Conservation (phyloP, 2,888 invertebrate genomes). For the Acrobasis suavella region DNA sequence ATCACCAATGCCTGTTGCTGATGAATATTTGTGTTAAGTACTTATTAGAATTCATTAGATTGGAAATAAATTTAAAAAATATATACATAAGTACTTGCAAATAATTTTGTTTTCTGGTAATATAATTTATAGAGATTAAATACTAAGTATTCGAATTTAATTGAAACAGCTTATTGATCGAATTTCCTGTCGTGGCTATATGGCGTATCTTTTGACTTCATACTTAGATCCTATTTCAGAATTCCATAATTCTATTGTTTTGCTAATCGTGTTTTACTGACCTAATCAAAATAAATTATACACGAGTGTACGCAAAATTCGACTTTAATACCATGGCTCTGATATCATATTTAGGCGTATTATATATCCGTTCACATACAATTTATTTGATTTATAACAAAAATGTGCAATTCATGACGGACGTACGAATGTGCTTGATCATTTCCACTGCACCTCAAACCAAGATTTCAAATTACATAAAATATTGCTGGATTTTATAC, state of each 20-base stretch:
- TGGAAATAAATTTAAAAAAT: too few species aligned
- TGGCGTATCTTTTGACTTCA: background rate
- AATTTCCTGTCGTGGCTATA: slow-evolving; percentile 2
- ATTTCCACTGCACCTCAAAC: slow-evolving; percentile 10
- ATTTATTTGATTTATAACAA: background rate
- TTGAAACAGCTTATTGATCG: slow-evolving; percentile 2
- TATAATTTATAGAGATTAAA: too few species aligned
- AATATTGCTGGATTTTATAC: background rate
- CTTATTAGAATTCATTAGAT: too few species aligned
- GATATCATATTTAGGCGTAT: background rate
- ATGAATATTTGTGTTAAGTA: too few species aligned
- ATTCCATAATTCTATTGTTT: slow-evolving; percentile 19
- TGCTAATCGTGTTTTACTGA: background rate
- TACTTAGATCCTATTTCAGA: background rate
- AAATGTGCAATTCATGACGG: background rate
- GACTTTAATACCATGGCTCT: background rate
- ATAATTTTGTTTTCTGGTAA: too few species aligned
- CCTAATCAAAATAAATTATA: slow-evolving; percentile 2
- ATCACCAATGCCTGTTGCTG: too few species aligned
- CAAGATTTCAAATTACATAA: background rate
- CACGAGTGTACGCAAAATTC: background rate
- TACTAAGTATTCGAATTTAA: background rate
- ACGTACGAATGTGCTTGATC: background rate
- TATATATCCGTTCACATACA: background rate
- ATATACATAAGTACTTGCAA: too few species aligned